phyloP scores from a whole-genome alignment of 2,888 invertebrate genomes.

The Xanthia togata region DNA sequence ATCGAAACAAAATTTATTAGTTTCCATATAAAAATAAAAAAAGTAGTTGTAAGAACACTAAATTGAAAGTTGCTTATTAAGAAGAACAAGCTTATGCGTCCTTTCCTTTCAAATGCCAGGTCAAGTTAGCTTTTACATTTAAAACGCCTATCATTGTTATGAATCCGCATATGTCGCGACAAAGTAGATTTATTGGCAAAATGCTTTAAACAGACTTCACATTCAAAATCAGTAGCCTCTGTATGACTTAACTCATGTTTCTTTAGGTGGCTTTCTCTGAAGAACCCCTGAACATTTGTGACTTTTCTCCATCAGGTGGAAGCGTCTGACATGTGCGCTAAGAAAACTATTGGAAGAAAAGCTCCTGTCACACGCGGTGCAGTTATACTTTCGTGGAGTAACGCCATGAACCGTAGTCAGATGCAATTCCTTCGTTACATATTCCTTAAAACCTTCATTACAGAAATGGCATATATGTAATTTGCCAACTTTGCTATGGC shows the following conservation, averaged over 20 bases:
- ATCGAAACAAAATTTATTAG: background rate
- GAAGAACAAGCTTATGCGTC: background rate
- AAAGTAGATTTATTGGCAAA: constrained; percentile 76
- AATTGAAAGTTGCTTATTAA: background rate
- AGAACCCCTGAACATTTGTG: constrained; percentile 63
- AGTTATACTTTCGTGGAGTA: constrained; percentile 28
- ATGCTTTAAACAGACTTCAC: constrained; percentile 76
- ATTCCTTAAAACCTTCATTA: constrained; percentile 69
- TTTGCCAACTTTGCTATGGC: constrained; percentile 66
- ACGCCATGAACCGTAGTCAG: constrained; percentile 55
- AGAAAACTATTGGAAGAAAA: constrained; percentile 40
- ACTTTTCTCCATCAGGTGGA: constrained; percentile 71
- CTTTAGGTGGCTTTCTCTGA: constrained; percentile 71
- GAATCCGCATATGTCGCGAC: constrained; percentile 77
- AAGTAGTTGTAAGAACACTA: background rate
- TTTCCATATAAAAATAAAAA: background rate
- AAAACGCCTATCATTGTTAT: constrained; percentile 70
- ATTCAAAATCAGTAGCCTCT: constrained; percentile 80
- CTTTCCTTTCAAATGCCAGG: constrained; percentile 67
- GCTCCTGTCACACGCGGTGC: constrained; percentile 51
- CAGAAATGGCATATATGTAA: constrained; percentile 72
- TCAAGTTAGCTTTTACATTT: constrained; percentile 70
- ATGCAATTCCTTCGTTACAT: constrained; percentile 68
- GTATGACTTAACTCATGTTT: constrained; percentile 83
- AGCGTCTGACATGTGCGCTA: constrained; percentile 47